Conservation (phyloP, 2,797 vertebrate genomes). For the Lepilemur ruficaudatus region DNA sequence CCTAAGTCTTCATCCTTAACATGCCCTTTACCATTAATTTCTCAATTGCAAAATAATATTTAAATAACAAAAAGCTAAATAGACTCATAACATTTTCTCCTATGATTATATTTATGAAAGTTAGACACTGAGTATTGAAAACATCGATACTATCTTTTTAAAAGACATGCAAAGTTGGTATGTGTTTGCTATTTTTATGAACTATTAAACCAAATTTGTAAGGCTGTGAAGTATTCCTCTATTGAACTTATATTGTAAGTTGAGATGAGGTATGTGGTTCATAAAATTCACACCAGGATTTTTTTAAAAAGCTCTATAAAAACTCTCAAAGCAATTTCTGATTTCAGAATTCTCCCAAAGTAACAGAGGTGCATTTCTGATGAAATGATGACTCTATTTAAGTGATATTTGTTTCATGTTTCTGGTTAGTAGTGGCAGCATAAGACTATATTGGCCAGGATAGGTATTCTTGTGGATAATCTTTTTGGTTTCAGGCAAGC, state of each 20-base stretch:
- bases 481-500: not conserved
- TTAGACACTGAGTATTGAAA: conserved; percentile 32
- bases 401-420: conserved; percentile 32
- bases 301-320: conserved; percentile 39
- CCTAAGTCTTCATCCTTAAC: not conserved
- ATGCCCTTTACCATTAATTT: conserved; percentile 1
- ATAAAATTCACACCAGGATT: conserved; percentile 57
- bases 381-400: not conserved
- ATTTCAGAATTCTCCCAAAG: conserved; percentile 30
- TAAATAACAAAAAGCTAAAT: conserved; percentile 46
- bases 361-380: not conserved
- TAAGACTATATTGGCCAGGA: not conserved
- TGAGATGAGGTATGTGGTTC: conserved; percentile 55
- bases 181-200: conserved; percentile 50
- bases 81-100: conserved; percentile 8
- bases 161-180: conserved; percentile 31
- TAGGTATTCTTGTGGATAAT: not conserved
- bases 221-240: conserved; percentile 28
- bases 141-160: conserved; percentile 21
- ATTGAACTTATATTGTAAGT: conserved; percentile 9
- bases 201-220: conserved; percentile 54
- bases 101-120: conserved; percentile 41
- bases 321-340: conserved; percentile 38
- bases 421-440: not conserved
- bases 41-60: conserved; percentile 54